A percentile compares a stretch with the other conserved stretches of the same genome.
These are phyloP conservation scores for Exocentrus adspersus DNA, from an alignment of 2,888 invertebrate genomes.

Conservation along the genomic window DNA sequence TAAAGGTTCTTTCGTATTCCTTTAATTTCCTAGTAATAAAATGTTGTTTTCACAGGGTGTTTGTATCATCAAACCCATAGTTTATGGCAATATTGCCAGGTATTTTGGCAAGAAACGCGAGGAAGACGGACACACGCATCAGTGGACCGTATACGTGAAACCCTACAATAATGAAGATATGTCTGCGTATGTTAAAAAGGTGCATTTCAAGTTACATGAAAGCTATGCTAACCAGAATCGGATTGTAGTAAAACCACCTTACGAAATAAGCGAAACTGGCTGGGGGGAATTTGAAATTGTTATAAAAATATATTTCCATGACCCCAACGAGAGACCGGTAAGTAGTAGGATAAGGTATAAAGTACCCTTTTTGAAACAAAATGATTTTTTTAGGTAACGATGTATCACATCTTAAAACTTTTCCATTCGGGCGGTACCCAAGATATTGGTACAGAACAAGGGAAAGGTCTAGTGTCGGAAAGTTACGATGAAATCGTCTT, in stretches of 20 bases:
- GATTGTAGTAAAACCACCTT: conserved; percentile 94
- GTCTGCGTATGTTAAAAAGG: conserved; percentile 93
- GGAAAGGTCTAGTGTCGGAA: conserved; percentile 86
- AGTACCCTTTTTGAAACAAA: background rate
- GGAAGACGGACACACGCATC: conserved; percentile 98
- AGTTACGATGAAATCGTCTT: conserved; percentile 96
- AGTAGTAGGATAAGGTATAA: too few relatives aligned
- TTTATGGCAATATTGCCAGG: conserved; percentile 95
- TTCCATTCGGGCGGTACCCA: conserved; percentile 82
- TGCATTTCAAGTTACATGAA: conserved; percentile 97
- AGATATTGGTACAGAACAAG: conserved; percentile 72
- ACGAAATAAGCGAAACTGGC: conserved; percentile 97
- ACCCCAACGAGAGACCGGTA: conserved; percentile 94
- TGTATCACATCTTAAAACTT: conserved; percentile 94
- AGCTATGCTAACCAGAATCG: conserved; percentile 95
- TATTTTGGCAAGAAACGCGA: conserved; percentile 97
- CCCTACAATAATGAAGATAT: conserved; percentile 94
- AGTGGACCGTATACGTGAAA: conserved; percentile 97
- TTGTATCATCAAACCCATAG: conserved; percentile 91
- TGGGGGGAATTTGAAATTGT: conserved; percentile 99
- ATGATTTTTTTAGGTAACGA: conserved; percentile 76
- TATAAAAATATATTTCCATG: conserved; percentile 96
- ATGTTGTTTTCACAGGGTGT: conserved; percentile 70
- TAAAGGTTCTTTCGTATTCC: conserved; percentile 72
- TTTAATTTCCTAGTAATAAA: conserved; percentile 16